Evolutionary conservation across 2,113 vertebrate genomes (phyloP).

Genomic region (Rhabdomys dilectus): DNA sequence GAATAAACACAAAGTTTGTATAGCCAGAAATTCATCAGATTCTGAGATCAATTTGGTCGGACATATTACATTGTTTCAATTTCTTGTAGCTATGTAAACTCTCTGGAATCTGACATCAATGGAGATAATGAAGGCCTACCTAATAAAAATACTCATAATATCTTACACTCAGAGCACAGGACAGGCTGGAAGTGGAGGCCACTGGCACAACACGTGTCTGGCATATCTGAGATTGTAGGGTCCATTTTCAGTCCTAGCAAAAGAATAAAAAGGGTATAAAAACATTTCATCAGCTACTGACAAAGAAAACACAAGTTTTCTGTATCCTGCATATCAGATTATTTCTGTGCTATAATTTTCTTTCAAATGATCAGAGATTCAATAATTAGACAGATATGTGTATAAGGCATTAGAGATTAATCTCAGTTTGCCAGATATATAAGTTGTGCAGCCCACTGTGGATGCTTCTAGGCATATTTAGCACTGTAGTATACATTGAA

Average conservation of each 20-base stretch:
- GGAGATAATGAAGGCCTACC: not conserved
- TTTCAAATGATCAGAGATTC: not conserved
- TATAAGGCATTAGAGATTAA: not conserved
- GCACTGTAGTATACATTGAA: not conserved
- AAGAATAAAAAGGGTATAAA: not conserved
- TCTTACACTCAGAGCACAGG: not conserved
- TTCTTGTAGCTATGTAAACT: not conserved
- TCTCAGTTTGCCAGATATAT: not conserved
- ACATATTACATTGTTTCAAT: conserved; percentile 58
- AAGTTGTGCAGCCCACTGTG: not conserved
- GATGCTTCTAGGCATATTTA: not conserved
- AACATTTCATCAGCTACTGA: not conserved
- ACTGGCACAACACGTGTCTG: not conserved
- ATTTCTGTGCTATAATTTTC: not conserved
- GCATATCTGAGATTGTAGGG: not conserved
- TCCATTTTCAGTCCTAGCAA: not conserved
- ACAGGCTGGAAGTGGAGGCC: not conserved
- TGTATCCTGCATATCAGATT: not conserved
- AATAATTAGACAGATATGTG: not conserved
- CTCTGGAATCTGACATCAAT: not conserved
- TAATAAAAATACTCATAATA: conserved; percentile 2
- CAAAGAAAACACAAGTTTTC: conserved; percentile 1
- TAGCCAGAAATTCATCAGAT: conserved; percentile 40
- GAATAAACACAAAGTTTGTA: not conserved
- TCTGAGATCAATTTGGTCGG: conserved; percentile 12